These are phyloP conservation scores for Episyrphus balteatus DNA, from an alignment of 1,140 invertebrate species.

Conservation along the genomic window DNA sequence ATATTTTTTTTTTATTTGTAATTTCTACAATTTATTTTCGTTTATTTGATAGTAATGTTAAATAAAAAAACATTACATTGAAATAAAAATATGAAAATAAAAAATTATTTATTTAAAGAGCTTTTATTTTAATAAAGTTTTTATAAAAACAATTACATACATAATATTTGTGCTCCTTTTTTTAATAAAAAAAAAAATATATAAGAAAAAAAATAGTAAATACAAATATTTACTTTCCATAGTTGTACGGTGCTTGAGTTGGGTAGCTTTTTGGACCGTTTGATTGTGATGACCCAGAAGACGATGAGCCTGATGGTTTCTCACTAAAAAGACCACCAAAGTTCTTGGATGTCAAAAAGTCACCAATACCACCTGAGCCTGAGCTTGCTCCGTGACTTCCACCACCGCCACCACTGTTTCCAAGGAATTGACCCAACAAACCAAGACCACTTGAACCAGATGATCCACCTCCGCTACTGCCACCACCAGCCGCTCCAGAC, in stretches of 20 bases:
- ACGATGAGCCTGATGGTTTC: constrained; percentile 15
- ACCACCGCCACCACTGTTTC: constrained; percentile 14
- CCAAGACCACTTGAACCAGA: constrained; percentile 9
- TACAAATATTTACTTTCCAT: background rate
- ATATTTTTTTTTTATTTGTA: too few species aligned
- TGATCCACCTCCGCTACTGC: constrained; percentile 16
- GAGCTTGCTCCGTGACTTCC: background rate
- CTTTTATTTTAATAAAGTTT: too few species aligned
- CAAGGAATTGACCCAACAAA: constrained; percentile 16
- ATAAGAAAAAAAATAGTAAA: too few species aligned
- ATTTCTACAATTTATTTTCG: too few species aligned
- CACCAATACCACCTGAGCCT: constrained; percentile 7
- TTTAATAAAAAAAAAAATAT: too few species aligned
- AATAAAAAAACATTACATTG: too few species aligned
- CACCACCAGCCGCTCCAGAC: constrained; percentile 15
- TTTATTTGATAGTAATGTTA: too few species aligned
- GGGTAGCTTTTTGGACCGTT: constrained; percentile 24
- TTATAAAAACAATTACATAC: too few species aligned
- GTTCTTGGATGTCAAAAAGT: constrained; percentile 28
- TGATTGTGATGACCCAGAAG: constrained; percentile 7
- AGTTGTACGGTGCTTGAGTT: constrained; percentile 24
- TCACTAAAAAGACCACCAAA: constrained; percentile 32
- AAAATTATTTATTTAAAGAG: too few species aligned
- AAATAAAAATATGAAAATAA: too few species aligned
- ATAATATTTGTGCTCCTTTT: too few species aligned